Base-by-base conservation (phyloP, 2,888 invertebrate species). In the Drosophila macrothrix region DNA sequence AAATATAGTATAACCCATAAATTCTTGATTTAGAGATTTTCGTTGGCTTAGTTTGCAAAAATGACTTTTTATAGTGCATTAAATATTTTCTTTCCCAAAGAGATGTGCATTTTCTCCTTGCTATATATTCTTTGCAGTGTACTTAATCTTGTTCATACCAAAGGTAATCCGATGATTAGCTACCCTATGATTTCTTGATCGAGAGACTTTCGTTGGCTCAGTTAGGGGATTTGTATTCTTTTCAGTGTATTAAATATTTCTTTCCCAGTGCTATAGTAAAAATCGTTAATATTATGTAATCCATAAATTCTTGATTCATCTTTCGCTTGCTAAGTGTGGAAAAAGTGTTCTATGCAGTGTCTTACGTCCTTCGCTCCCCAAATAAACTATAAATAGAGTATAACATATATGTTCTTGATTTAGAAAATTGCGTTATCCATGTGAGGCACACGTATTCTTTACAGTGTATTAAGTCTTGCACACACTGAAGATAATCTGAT, bases 281-380 rank as follows among this genome's bases (percentile, higher is more conserved):
- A n/a, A 5, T 5, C 4, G 3, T n/a, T 4, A 1, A 0, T n/a
- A 4, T 41, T 4, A 4, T 10, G 10, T 41, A 10, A n/a, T 4
- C 10, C n/a, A 41, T 41, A 4, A 1, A n/a, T 41, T 10, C 41
- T 41, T 22, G 5, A 41, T 12, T 22, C 41, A 41, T 10, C 10
- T 12, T 10, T 41, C 10, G 4, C 4, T 4, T n/a, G 10, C n/a
- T 9, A n/a, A 41, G 10, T n/a, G 1, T 4, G 16, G 2, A 16
- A 37, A 6, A 16, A 16, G 16, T 37, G 37, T 37, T 37, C 0
- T 6, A 16, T 16, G 37, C 37, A 14, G 4, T 39, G 39, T 4
- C 10, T n/a, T 22, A 6, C 12, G 22, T 22, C 1, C 6, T 43
- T 43, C 22, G 4, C 3, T 22, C 12, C 14, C 1, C 14, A 43